Percentiles rank a stretch among this genome's conserved stretches.
Conservation (phyloP, 2,888 invertebrate genomes). For the Dugesia japonica region DNA sequence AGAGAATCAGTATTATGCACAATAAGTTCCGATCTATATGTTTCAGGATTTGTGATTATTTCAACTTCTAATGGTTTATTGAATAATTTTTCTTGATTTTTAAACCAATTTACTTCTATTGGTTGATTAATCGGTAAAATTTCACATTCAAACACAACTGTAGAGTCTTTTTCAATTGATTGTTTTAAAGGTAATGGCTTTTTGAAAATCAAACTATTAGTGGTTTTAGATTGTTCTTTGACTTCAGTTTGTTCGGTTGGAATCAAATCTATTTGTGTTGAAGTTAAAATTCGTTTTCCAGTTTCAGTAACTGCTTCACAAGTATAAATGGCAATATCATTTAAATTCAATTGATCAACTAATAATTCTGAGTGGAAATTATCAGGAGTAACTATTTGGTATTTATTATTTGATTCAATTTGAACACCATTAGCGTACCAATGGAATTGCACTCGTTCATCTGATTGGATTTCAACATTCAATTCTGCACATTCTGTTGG, state of each 20-base stretch:
- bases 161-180: constrained; percentile 17
- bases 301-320: constrained; percentile 60
- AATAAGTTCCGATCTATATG: constrained; percentile 32
- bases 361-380: background rate
- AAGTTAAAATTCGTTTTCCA: constrained; percentile 1
- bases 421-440: constrained; percentile 50
- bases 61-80: constrained; percentile 39
- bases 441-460: constrained; percentile 36
- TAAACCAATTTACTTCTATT: constrained; percentile 43
- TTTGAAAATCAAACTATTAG: background rate
- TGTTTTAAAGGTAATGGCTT: constrained; percentile 10
- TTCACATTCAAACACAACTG: constrained; percentile 34
- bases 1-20: constrained; percentile 21
- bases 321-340: constrained; percentile 58
- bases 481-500: constrained; percentile 12
- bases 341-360: background rate
- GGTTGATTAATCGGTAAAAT: constrained; percentile 31
- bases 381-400: constrained; percentile 39
- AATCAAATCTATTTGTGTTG: constrained; percentile 4
- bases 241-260: background rate
- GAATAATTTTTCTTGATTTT: constrained; percentile 44
- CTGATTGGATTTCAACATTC: constrained; percentile 12
- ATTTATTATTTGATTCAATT: constrained; percentile 51
- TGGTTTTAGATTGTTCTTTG: background rate
- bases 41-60: constrained; percentile 57